A percentile compares a stretch with the other conserved stretches of the same genome.
Conservation (phyloP, 2,797 vertebrate genomes). For the Mallotus villosus region DNA sequence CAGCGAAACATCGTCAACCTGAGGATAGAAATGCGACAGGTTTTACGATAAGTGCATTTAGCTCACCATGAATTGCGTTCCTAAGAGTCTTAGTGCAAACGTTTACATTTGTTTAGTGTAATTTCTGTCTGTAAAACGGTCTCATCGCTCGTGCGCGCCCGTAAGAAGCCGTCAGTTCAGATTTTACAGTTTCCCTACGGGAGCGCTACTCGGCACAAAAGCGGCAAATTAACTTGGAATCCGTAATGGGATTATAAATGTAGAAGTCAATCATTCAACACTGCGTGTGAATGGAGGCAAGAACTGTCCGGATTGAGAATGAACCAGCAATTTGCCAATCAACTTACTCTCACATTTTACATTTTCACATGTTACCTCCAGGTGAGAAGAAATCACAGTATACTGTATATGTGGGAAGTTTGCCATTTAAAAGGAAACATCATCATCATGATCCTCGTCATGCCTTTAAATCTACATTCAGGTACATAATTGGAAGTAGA, state of each 20-base stretch:
- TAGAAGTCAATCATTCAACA: conserved; percentile 53
- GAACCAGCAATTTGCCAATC: conserved; percentile 8
- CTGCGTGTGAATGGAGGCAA: conserved; percentile 1
- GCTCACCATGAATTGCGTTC: neutral
- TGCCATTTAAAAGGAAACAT: too few relatives aligned
- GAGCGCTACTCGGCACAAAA: conserved; percentile 48
- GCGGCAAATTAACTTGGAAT: conserved; percentile 56
- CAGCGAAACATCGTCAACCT: too few relatives aligned
- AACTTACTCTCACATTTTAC: conserved; percentile 13
- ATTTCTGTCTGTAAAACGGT: conserved; percentile 35
- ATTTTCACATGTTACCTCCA: conserved; percentile 16
- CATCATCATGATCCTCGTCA: conserved; percentile 5
- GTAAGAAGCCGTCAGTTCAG: conserved; percentile 56
- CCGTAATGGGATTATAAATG: conserved; percentile 63
- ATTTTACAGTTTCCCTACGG: conserved; percentile 44
- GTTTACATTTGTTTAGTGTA: conserved; percentile 37
- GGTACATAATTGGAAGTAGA: neutral
- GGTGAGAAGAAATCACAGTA: neutral
- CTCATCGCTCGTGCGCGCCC: conserved; percentile 23
- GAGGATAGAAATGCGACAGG: too few relatives aligned
- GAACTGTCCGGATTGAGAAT: conserved; percentile 2
- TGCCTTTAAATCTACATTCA: neutral
- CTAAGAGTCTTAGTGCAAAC: neutral
- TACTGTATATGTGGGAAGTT: neutral
- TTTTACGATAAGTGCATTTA: neutral